Percentiles rank a stretch among this genome's conserved stretches.
phyloP scores from a whole-genome alignment of 2,888 invertebrate genomes.

The Apamea sordens region DNA sequence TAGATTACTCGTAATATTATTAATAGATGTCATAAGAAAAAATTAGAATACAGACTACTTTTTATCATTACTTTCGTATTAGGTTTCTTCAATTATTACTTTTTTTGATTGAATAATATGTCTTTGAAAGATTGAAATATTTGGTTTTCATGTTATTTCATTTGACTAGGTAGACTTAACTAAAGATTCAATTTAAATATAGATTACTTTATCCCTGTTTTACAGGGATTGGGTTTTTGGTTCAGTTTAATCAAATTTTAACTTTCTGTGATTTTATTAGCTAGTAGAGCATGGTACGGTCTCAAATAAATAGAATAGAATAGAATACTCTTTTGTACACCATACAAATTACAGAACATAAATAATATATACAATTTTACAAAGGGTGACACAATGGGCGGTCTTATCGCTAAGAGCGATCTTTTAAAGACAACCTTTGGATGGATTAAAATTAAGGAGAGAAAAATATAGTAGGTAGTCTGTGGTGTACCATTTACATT shows the following conservation, averaged over 20 bases:
- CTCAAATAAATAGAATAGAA: neutral
- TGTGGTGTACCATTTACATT: too few species aligned
- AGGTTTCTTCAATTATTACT: slow-evolving; percentile 9
- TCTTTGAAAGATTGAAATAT: neutral
- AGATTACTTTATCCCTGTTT: neutral
- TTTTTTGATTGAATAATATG: neutral
- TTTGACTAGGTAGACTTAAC: neutral
- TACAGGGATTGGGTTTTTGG: neutral
- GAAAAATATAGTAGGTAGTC: too few species aligned
- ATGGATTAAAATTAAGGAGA: too few species aligned
- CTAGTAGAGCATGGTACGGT: neutral
- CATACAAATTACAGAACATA: too few species aligned
- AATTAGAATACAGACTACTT: neutral
- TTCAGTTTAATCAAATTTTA: slow-evolving; percentile 1
- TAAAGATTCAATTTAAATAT: slow-evolving; percentile 8
- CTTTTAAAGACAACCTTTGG: too few species aligned
- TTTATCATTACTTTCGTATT: slow-evolving; percentile 18
- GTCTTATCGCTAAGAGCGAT: too few species aligned
- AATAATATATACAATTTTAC: too few species aligned
- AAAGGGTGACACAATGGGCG: too few species aligned
- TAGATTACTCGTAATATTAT: slow-evolving; percentile 32
- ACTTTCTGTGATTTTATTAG: slow-evolving; percentile 12
- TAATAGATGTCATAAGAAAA: slow-evolving; percentile 11
- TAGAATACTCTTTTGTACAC: too few species aligned
- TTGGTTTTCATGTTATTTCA: neutral